Conservation (phyloP, 2,797 vertebrate species). For the Cheirogaleus major region DNA sequence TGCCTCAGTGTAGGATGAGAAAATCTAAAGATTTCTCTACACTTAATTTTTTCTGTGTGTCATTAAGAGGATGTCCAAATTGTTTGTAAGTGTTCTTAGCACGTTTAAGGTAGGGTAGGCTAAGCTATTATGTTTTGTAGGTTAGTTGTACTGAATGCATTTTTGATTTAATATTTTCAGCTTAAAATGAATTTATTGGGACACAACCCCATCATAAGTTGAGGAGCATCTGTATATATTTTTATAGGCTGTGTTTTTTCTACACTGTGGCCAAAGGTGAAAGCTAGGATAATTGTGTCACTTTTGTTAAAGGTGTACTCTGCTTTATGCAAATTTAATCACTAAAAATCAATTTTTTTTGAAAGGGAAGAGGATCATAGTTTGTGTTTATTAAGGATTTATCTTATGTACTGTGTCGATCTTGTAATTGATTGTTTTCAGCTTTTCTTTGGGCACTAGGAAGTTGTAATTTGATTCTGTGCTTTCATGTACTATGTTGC, state of each 20-base stretch:
- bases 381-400: slow-evolving; percentile 26
- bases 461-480: slow-evolving; percentile 22
- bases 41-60: background rate
- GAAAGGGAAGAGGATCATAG: background rate
- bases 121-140: background rate
- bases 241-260: background rate
- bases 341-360: background rate
- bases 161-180: background rate
- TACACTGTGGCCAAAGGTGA: background rate
- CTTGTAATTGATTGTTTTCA: background rate
- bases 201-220: background rate
- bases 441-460: slow-evolving; percentile 1
- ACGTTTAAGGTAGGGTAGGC: background rate
- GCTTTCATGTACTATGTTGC: background rate
- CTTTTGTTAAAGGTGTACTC: slow-evolving; percentile 28
- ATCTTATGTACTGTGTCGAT: background rate
- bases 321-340: background rate
- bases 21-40: slow-evolving; percentile 20
- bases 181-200: background rate
- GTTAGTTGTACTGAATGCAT: background rate
- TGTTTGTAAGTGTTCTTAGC: background rate
- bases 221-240: background rate
- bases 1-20: background rate
- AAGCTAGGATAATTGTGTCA: slow-evolving; percentile 23
- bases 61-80: background rate